Percentiles rank a stretch among this genome's conserved stretches.
phyloP scores from a whole-genome alignment of 35 echinoderm and acorn worm species.

The Hemicentrotus pulcherrimus region DNA sequence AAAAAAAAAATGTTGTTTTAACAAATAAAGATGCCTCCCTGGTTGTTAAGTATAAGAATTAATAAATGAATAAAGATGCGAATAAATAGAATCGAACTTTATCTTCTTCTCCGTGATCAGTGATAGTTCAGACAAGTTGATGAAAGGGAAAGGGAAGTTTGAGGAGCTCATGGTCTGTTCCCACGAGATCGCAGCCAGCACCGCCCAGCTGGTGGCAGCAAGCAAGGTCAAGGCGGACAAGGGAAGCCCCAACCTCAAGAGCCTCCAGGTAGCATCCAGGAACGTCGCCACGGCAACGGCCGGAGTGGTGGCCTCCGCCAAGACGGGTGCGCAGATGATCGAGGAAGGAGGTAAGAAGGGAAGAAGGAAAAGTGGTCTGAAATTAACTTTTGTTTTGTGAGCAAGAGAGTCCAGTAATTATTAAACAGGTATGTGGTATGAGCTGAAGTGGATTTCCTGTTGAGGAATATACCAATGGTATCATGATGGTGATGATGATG shows the following conservation, averaged over 20 bases:
- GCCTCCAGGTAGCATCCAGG: slow-evolving; percentile 75
- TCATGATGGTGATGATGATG: no score
- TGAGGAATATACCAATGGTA: no score
- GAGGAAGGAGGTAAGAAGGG: slow-evolving; percentile 80
- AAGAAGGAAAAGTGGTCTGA: no score
- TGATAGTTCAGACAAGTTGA: slow-evolving; percentile 85
- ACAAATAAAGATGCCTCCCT: no score
- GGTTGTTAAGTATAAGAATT: neutral
- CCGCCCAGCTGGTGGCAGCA: slow-evolving; percentile 88
- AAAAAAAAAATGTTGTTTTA: no score
- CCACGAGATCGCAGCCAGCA: slow-evolving; percentile 92
- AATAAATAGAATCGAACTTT: neutral
- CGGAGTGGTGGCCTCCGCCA: slow-evolving; percentile 88
- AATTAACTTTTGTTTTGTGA: no score
- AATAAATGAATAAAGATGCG: neutral
- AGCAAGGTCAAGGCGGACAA: slow-evolving; percentile 86
- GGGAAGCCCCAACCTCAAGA: slow-evolving; percentile 78
- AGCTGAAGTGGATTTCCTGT: no score
- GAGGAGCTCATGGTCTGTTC: slow-evolving; percentile 93
- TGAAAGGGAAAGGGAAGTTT: slow-evolving; percentile 89
- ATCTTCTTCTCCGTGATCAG: slow-evolving; percentile 56
- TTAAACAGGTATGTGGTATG: no score
- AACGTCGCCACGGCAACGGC: slow-evolving; percentile 80
- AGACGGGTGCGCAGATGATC: slow-evolving; percentile 91
- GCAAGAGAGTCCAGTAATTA: no score